These are phyloP conservation scores for Pheucticus melanocephalus DNA, from an alignment of 2,113 vertebrate genomes.

Conservation along the genomic window DNA sequence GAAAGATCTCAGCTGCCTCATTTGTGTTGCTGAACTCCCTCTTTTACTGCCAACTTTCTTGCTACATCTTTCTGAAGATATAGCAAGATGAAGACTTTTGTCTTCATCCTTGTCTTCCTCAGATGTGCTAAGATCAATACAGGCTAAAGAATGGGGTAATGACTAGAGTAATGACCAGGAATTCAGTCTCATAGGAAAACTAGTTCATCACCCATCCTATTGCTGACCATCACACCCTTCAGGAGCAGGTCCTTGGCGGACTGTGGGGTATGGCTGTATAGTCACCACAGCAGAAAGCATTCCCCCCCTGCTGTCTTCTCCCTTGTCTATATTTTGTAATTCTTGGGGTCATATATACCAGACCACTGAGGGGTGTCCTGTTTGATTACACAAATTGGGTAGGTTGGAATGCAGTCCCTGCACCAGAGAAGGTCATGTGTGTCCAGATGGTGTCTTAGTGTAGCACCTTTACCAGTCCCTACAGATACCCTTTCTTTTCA, in stretches of 20 bases:
- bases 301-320: not conserved
- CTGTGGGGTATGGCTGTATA: not conserved
- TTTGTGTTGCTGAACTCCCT: not conserved
- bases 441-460: not conserved
- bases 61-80: not conserved
- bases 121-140: not conserved
- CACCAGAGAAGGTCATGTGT: not conserved
- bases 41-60: not conserved
- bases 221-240: not conserved
- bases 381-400: not conserved
- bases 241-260: not conserved
- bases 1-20: not conserved
- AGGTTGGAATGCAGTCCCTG: not conserved
- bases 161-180: not conserved
- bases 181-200: not conserved
- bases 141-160: not conserved
- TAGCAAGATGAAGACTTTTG: not conserved
- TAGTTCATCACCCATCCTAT: not conserved
- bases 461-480: not conserved
- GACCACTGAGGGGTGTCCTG: not conserved
- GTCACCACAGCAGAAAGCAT: not conserved
- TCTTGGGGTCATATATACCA: not conserved
- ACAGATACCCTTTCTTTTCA: accelerated
- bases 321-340: not conserved
- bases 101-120: not conserved